Evolutionary conservation across 2,113 vertebrate genomes (phyloP).

Genomic region (Parus major): DNA sequence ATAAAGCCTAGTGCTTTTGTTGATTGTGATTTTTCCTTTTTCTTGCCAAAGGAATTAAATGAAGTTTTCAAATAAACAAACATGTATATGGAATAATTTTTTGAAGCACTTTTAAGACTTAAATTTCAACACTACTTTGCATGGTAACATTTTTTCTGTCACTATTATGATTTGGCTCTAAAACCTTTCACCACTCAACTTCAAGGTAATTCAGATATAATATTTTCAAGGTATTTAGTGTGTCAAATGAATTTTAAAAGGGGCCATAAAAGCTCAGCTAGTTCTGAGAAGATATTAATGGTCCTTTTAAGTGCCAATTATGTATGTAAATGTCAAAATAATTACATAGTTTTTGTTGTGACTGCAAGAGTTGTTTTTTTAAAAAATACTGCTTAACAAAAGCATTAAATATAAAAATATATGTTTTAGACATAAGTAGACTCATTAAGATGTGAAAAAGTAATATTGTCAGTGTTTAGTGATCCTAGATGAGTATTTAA

Average conservation of each 20-base stretch:
- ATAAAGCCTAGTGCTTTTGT: not conserved
- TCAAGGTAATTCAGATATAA: not conserved
- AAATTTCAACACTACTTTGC: not conserved
- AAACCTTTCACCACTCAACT: not conserved
- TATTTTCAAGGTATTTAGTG: not conserved
- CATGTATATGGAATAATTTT: not conserved
- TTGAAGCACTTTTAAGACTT: not conserved
- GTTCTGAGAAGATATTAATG: constrained; percentile 2
- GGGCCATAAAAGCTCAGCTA: not conserved
- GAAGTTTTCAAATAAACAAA: not conserved
- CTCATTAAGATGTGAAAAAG: not conserved
- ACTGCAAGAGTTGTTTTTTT: not conserved
- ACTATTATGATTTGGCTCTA: not conserved
- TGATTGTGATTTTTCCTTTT: not conserved
- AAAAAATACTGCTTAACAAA: not conserved
- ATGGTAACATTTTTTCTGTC: not conserved
- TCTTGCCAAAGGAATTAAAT: not conserved
- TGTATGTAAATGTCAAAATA: constrained; percentile 36
- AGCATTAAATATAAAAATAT: not conserved
- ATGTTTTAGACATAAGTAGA: not conserved
- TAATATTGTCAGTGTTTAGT: not conserved
- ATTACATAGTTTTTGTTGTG: not conserved
- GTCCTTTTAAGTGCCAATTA: not conserved
- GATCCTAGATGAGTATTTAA: not conserved
- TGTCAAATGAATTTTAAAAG: not conserved